Evolutionary conservation across 2,113 vertebrate genomes (phyloP), one percentile per base, ranked within the genome.

Genomic region (Amphiprion ocellaris): DNA sequence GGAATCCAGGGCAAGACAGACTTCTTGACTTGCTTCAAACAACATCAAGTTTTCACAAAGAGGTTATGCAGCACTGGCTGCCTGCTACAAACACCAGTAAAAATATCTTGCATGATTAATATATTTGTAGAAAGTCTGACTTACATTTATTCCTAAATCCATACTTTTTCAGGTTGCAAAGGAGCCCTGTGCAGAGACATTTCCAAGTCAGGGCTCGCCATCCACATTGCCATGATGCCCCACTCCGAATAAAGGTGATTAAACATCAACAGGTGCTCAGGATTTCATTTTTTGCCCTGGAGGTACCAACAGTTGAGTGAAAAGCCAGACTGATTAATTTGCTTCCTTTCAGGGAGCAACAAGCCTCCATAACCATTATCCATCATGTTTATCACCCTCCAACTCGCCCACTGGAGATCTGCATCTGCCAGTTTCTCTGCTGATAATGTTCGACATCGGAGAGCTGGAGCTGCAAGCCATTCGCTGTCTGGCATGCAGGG

Each of bases 351-450:
- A 28, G 47, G 10, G 41, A 69, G n/a, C 46, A 41, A 10, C 41
- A 37, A 26, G 44, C 11, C 47, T 54, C n/a, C 9, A 46, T 56
- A 52, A 59, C 24, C 69, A 64, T 10, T 16, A 71, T 82, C 60
- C 64, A 70, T 81, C 78, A 77, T 55, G 56, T 82, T 82, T 65
- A 84, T 77, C 66, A 47, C 24, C 56, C 21, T 52, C 33, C 53
- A 52, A 73, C 67, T 81, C 66, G 66, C 69, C 66, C 79, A 28
- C 33, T 2, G 5, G 65, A 62, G 64, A 71, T 74, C 24, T 54
- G 54, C 68, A 53, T 76, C 52, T 41, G 44, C 62, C 52, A 66
- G 76, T 1, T 65, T 69, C 71, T 81, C 79, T 37, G 77, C 83
- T 81, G 83, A 87, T 76, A 33, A 58, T 41, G 60, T 62, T 30